Evolutionary conservation across 1,140 invertebrate genomes (phyloP).

Genomic region (Diplogasteroides magnus): DNA sequence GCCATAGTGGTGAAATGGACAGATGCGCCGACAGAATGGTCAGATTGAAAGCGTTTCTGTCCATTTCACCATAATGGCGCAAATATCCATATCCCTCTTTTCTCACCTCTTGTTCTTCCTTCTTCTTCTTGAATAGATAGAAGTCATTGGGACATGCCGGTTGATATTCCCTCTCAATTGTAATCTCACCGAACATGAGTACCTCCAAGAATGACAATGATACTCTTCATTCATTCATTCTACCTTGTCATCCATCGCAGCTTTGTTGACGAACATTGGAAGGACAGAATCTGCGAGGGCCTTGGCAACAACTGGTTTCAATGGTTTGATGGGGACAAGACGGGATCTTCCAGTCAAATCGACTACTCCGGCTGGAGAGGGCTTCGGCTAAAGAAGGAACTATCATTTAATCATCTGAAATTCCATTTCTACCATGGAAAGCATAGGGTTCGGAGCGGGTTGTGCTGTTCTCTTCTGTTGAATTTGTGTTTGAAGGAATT

Average conservation of each 20-base stretch:
- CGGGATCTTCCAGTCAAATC: conserved; percentile 14
- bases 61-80: too few species aligned
- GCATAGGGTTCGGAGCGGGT: background rate
- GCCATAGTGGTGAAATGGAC: too few species aligned
- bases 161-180: conserved; percentile 49
- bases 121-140: conserved; percentile 41
- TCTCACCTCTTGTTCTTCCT: conserved; percentile 38
- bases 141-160: conserved; percentile 50
- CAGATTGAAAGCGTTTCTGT: too few species aligned
- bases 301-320: conserved; percentile 3
- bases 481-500: conserved; percentile 5
- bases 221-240: conserved; percentile 12
- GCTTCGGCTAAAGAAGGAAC: conserved; percentile 3
- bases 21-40: too few species aligned
- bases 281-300: conserved; percentile 17
- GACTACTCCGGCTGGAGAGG: conserved; percentile 6
- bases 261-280: conserved; percentile 43
- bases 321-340: background rate
- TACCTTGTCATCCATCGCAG: conserved; percentile 49
- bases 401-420: background rate
- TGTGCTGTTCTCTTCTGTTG: conserved; percentile 1
- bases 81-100: too few species aligned
- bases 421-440: background rate
- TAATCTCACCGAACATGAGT: conserved; percentile 46
- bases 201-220: conserved; percentile 35